Evolutionary conservation across 2,797 vertebrate species (phyloP), one percentile per base, ranked within the genome.

Genomic region (Epinephelus malabaricus): DNA sequence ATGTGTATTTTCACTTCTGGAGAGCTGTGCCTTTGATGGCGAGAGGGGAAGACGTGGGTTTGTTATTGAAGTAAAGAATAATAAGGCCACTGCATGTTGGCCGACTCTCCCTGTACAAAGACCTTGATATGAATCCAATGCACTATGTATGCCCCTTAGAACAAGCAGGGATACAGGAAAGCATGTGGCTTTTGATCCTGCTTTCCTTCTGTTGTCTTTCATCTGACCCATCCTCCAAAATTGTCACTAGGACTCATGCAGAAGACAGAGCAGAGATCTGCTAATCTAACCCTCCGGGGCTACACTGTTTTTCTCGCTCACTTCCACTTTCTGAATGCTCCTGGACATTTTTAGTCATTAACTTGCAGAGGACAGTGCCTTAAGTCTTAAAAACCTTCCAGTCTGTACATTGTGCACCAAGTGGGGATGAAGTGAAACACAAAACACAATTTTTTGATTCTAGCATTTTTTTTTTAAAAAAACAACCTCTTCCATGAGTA

Each of bases 51-150:
- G 93, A 92, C 83, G 86, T 85, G 92, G 92, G 92, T 93, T 94
- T 94, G 92, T 94, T 94, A 95, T 94, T 94, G 93, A 95, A 95
- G 94, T 93, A 92, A 93, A 93, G 93, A 94, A 95, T 95, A 95
- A 94, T 95, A 94, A 95, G 93, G 92, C 91, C 93, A 92, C 90
- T 92, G 87, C 92, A 74, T 92, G 93, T 93, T 92, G 92, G 92
- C 90, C 84, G 54, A 83, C 88, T 87, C 91, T 92, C 89, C 90
- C 87, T 91, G 90, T 92, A 93, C 90, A 92, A 93, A 94, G 93
- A 93, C 93, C 92, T 93, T 93, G 91, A 94, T 94, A 94, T 94
- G 92, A 94, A 95, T 94, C 94, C 92, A 93, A 94, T 95, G 93
- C 92, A 94, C 93, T 94, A 94, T 95, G 95, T 91, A 94, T 94